A percentile compares a stretch with the other conserved stretches of the same genome.
phyloP scores from a whole-genome alignment of 2,888 invertebrate species.

The Drosophila monieri region DNA sequence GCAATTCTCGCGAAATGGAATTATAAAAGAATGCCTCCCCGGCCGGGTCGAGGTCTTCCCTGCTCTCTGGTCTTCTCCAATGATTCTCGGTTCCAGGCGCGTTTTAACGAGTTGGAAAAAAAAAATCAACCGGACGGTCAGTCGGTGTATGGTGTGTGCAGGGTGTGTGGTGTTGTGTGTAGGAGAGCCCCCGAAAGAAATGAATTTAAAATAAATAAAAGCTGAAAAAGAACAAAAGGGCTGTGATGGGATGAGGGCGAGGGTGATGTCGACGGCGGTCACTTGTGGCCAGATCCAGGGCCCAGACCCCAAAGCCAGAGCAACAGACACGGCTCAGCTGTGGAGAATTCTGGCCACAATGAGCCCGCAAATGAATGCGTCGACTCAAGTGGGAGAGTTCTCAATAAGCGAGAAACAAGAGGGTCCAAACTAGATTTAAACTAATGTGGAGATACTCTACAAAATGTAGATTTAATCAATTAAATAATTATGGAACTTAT shows the following conservation, averaged over 20 bases:
- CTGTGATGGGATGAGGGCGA: slow-evolving; percentile 52
- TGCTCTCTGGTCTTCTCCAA: slow-evolving; percentile 43
- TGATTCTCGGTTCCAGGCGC: slow-evolving; percentile 60
- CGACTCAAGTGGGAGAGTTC: slow-evolving; percentile 48
- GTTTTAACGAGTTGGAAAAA: slow-evolving; percentile 81
- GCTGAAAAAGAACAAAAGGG: slow-evolving; percentile 61
- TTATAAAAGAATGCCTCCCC: slow-evolving; percentile 80
- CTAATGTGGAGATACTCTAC: slow-evolving; percentile 18
- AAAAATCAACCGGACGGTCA: slow-evolving; percentile 66
- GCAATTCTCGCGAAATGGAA: slow-evolving; percentile 82
- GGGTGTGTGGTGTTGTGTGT: slow-evolving; percentile 19
- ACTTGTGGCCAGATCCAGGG: slow-evolving; percentile 20
- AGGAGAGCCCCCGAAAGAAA: slow-evolving; percentile 56
- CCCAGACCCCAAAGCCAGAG: slow-evolving; percentile 26
- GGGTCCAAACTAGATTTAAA: neutral
- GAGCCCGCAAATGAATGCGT: slow-evolving; percentile 81
- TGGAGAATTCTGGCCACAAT: slow-evolving; percentile 67
- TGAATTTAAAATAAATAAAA: slow-evolving; percentile 79
- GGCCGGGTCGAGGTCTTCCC: slow-evolving; percentile 19
- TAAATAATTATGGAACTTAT: too few species aligned
- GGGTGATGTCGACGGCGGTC: slow-evolving; percentile 65
- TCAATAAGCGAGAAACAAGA: neutral
- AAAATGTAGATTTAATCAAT: too few species aligned
- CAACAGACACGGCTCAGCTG: slow-evolving; percentile 22
- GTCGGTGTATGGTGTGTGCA: slow-evolving; percentile 14